phyloP scores from a whole-genome alignment of 2,113 vertebrate genomes.

The Corynorhinus townsendii region DNA sequence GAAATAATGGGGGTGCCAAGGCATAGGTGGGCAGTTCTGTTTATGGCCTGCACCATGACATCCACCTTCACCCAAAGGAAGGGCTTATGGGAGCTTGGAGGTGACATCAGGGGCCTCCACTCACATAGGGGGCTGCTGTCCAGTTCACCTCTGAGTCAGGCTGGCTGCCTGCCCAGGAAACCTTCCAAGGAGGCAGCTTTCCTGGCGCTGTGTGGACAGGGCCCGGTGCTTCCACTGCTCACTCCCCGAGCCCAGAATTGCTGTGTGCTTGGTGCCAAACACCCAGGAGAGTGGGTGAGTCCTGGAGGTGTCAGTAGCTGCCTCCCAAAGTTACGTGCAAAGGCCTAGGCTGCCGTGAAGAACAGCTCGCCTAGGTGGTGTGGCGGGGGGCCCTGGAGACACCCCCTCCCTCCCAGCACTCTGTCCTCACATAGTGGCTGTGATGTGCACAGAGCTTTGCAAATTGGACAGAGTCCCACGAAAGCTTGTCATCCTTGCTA shows the following conservation, averaged over 20 bases:
- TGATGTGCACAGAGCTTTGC: neutral
- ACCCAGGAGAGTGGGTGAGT: neutral
- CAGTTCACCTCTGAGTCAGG: neutral
- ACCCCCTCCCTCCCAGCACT: accelerated
- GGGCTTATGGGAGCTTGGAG: neutral
- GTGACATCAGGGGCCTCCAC: neutral
- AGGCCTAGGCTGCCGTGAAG: neutral
- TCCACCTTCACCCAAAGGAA: neutral
- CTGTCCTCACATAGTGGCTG: neutral
- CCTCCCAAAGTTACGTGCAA: neutral
- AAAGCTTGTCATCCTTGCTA: neutral
- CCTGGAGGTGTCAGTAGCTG: neutral
- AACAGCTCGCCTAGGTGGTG: neutral
- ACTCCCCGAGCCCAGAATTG: neutral
- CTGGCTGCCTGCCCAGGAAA: neutral
- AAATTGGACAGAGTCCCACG: neutral
- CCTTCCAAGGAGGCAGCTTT: neutral
- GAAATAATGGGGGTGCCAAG: too few relatives aligned
- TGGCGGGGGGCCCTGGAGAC: accelerated
- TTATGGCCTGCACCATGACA: neutral
- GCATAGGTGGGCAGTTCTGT: neutral
- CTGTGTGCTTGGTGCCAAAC: neutral
- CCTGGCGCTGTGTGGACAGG: neutral
- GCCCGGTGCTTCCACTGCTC: accelerated
- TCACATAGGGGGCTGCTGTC: neutral